Evolutionary conservation across 2,888 invertebrate genomes (phyloP), one percentile per base, ranked within the genome.

Genomic region (Drosophila stalkeri): DNA sequence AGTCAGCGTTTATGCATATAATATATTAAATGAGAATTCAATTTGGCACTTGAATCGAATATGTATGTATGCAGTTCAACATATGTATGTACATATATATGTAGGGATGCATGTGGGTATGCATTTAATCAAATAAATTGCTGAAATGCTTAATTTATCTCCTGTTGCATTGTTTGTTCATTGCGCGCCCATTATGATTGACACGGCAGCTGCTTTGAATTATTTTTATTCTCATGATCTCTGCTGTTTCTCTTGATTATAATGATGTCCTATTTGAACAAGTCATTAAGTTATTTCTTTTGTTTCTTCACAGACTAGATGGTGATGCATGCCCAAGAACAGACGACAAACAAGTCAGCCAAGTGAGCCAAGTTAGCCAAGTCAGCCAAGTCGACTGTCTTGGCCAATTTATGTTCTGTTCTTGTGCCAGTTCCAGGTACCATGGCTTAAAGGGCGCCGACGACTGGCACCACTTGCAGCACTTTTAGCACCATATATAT

Each of bases 151-250:
- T 71, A 71, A 87, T 85, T 75, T 71, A 75, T 82, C 64, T 78
- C 43, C 70, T 39, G 72, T 31, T 71, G 55, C 77, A 82, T 75
- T 82, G 78, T 78, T 78, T 49, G 62, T 1, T 49, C 57, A 47
- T 41, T 46, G 41, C 18, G 44, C 47, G 54, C 47, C 33, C 39
- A 62, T 60, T 69, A 56, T 82, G 86, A 85, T 86, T 88, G 88
- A 69, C 86, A 71, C 52, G 60, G 43, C 85, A 85, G 86, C 88
- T 85, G 85, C 61, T 71, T 79, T 77, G 20, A 46, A 47, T 68
- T 51, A 56, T 67, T 64, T 46, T 59, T 56, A 66, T 69, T 37
- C 57, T 54, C 49, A 51, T 51, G 39, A 51, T 52, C 20, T 46
- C 27, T 23, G 57, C 41, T 59, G 41, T 43, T 27, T 37, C 23